phyloP scores from a whole-genome alignment of 2,797 vertebrate species.

The Tapera naevia region DNA sequence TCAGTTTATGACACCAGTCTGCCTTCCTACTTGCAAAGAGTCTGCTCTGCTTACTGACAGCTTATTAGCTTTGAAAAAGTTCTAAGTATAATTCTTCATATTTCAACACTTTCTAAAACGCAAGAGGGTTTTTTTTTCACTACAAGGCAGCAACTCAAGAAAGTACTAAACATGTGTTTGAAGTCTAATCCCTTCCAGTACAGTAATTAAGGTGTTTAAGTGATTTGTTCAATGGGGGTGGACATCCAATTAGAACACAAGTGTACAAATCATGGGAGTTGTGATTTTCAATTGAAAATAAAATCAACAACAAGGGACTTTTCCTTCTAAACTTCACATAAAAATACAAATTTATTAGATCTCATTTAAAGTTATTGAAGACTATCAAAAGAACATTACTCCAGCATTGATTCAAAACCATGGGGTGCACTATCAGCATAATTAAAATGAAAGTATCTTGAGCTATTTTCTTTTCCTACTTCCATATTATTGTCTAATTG shows the following conservation, averaged over 20 bases:
- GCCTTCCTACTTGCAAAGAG: neutral
- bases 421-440: conserved; percentile 76
- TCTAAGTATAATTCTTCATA: neutral
- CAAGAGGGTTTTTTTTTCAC: neutral
- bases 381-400: conserved; percentile 74
- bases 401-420: conserved; percentile 74
- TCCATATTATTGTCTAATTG: conserved; percentile 83
- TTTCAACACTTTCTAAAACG: neutral
- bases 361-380: conserved; percentile 75
- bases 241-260: conserved; percentile 25
- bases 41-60: neutral
- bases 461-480: conserved; percentile 74
- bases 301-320: conserved; percentile 8
- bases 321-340: conserved; percentile 44
- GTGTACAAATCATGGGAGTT: neutral
- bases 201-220: conserved; percentile 14
- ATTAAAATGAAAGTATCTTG: conserved; percentile 78
- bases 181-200: neutral
- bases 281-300: conserved; percentile 35
- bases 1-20: neutral
- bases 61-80: neutral
- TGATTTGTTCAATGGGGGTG: conserved; percentile 7
- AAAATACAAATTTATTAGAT: conserved; percentile 74
- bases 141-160: neutral
- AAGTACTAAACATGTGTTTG: neutral